Evolutionary conservation across 1,140 invertebrate species (phyloP), one percentile per base, ranked within the genome.

Genomic region (Pseudachorutes palmiensis): DNA sequence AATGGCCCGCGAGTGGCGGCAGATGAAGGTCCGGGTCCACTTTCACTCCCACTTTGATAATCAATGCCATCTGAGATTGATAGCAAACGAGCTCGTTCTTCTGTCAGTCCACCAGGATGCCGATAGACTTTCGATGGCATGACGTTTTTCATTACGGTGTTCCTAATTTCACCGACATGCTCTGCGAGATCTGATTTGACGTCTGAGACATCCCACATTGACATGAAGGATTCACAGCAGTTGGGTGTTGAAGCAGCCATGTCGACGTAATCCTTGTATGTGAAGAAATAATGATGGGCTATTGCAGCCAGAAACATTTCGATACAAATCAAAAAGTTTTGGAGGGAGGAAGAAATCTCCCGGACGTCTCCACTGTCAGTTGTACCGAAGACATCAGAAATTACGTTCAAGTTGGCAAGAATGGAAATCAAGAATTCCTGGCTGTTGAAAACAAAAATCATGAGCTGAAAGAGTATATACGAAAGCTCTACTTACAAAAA

Each of bases 251-350:
- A 79, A 60, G 79, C 80, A 67, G 81, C 77, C 51, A 79, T 76
- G 55, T 84, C 82, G 24, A 89, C 81, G 77, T 89, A 98, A 14
- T 91, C 89, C 77, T 88, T 87, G 78, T 95, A 89, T 29, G 92
- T 92, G 77, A 97, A 98, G 70, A 91, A 92, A 78, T 91, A 97
- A 76, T 94, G 91, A 81, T 97, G 94, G 1, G 92, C 94, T 16
- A 97, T 85, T 0, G 94, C 91, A 12, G 94, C 94, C 70, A 97
- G 77, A 76, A 97, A 96, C 94, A 98, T 98, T 81, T 98, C 94
- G 75, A 97, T 93, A 75, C 94, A 98, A 66, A 98, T 94, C 58
- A 94, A 80, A 78, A 97, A 96, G 81, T 97, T 91, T 87, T 94
- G 79, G 70, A 96, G 76, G 75, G 91, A 88, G 60, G 86, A 87